Evolutionary conservation across 64 coral and sea anemone genomes (phyloP).

Genomic region (Porites lutea): DNA sequence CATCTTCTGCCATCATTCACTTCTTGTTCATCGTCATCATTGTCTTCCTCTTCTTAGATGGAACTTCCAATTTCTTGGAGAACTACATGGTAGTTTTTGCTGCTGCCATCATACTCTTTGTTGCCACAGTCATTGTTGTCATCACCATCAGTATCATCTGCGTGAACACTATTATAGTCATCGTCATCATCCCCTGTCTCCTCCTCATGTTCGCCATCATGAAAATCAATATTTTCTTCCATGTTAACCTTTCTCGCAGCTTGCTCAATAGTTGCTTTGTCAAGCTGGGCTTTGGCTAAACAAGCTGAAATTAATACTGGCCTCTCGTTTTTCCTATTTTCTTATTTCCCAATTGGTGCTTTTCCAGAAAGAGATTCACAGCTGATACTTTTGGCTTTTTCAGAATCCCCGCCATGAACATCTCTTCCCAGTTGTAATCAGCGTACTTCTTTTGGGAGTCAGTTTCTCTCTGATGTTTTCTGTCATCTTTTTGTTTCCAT

Average conservation of each 20-base stretch:
- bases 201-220: constrained; percentile 42
- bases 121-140: neutral
- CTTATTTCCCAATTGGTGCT: constrained; percentile 47
- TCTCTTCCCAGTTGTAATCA: constrained; percentile 55
- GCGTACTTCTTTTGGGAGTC: constrained; percentile 57
- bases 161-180: constrained; percentile 40
- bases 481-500: constrained; percentile 50
- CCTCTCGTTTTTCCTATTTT: constrained; percentile 29
- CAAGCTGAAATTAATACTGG: neutral
- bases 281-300: constrained; percentile 34
- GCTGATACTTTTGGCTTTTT: constrained; percentile 34
- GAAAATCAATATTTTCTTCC: constrained; percentile 57
- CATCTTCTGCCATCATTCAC: constrained; percentile 22
- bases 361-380: constrained; percentile 52
- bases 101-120: too few species aligned
- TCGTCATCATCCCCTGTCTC: neutral
- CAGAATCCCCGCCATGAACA: constrained; percentile 47
- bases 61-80: constrained; percentile 63
- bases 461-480: constrained; percentile 67
- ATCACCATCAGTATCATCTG: constrained; percentile 40
- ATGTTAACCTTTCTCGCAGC: constrained; percentile 28
- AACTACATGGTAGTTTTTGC: neutral
- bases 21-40: neutral
- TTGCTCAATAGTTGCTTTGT: constrained; percentile 33
- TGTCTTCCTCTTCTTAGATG: constrained; percentile 35